phyloP scores from a whole-genome alignment of 1,140 invertebrate genomes.

The Globodera rostochiensis region DNA sequence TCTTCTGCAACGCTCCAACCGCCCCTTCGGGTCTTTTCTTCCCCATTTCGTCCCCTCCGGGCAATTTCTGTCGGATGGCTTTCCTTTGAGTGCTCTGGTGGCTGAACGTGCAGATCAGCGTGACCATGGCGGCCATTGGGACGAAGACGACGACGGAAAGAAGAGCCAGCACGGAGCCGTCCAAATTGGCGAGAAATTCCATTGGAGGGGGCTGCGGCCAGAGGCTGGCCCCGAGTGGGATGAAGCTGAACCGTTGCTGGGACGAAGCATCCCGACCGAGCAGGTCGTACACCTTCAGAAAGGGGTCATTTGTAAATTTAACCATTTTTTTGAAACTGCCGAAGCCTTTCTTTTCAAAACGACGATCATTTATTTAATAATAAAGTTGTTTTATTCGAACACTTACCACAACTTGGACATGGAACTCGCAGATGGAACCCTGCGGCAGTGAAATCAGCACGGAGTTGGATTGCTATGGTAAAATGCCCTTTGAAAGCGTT shows the following conservation, averaged over 20 bases:
- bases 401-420: constrained; percentile 24
- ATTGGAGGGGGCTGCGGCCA: not conserved
- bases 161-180: constrained; percentile 12
- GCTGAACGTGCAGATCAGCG: constrained; percentile 16
- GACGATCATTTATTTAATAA: no score
- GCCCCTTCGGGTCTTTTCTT: not conserved
- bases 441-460: constrained; percentile 11
- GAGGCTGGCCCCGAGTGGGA: not conserved
- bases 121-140: constrained; percentile 20
- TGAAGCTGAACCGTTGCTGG: constrained; percentile 23
- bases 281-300: constrained; percentile 29
- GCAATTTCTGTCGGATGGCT: not conserved
- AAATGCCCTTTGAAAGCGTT: constrained; percentile 1
- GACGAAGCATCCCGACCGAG: constrained; percentile 33
- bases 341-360: no score
- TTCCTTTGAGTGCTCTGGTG: not conserved
- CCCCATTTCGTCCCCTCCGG: not conserved
- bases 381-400: not conserved
- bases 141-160: constrained; percentile 20
- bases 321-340: no score
- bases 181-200: constrained; percentile 21
- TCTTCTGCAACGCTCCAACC: not conserved
- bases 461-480: constrained; percentile 27
- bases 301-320: not conserved
- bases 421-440: constrained; percentile 27